Evolutionary conservation across 2,797 vertebrate species (phyloP).

Genomic region (Tapera naevia): DNA sequence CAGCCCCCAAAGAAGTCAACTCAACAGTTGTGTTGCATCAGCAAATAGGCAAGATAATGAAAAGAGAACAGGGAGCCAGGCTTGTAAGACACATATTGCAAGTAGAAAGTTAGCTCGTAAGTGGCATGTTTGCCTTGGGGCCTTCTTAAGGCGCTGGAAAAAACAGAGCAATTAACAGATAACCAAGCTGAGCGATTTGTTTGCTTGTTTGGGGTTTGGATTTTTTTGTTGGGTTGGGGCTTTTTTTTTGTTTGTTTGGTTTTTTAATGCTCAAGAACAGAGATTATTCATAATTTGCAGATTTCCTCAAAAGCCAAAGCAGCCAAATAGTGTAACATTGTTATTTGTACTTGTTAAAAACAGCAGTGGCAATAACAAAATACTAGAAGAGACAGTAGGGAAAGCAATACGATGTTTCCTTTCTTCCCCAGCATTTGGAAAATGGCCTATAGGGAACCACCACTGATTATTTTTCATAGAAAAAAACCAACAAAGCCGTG

Average conservation of each 20-base stretch:
- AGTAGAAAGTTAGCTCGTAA: not conserved
- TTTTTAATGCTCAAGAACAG: not conserved
- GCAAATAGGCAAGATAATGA: not conserved
- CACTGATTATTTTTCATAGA: conserved; percentile 68
- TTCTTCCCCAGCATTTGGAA: conserved; percentile 64
- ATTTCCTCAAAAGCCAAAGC: conserved; percentile 53
- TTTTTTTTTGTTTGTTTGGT: not conserved
- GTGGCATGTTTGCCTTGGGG: conserved; percentile 9
- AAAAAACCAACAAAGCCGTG: conserved; percentile 58
- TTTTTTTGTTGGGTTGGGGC: not conserved
- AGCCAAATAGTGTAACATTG: conserved; percentile 32
- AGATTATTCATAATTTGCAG: conserved; percentile 23
- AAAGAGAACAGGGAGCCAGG: not conserved
- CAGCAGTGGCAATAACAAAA: conserved; percentile 25
- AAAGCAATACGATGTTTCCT: conserved; percentile 55
- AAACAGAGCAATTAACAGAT: conserved; percentile 50
- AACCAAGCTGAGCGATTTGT: conserved; percentile 1
- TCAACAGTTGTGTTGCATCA: not conserved
- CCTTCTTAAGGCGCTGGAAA: conserved; percentile 11
- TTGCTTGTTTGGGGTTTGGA: not conserved
- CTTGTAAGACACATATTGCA: not conserved
- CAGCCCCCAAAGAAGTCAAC: not conserved
- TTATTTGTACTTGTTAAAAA: conserved; percentile 60
- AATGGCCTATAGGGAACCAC: conserved; percentile 70
- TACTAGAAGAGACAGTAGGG: conserved; percentile 39